phyloP scores from a whole-genome alignment of 2,797 vertebrate genomes.

The Smutsia gigantea region DNA sequence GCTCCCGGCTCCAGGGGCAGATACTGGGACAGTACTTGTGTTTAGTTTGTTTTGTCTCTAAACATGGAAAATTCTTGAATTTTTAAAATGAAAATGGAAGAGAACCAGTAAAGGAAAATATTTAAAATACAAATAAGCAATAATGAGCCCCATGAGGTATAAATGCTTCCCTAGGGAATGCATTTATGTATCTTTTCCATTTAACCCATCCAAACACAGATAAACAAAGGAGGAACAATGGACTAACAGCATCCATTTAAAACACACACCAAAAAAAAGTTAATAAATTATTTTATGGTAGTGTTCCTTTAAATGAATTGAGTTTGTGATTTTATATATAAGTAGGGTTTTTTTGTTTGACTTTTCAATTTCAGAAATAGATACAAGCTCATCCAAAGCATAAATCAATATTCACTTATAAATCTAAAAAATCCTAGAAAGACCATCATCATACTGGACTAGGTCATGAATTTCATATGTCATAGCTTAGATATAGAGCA shows the following conservation, averaged over 20 bases:
- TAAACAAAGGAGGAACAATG: neutral
- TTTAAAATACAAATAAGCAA: neutral
- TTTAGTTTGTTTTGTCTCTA: neutral
- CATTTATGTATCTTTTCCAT: neutral
- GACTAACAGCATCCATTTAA: neutral
- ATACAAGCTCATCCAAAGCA: neutral
- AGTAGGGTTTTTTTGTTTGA: neutral
- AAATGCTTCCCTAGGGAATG: neutral
- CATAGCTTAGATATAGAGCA: neutral
- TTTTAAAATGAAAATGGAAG: neutral
- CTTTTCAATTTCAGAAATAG: neutral
- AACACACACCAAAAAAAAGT: neutral
- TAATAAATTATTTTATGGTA: neutral
- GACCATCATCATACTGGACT: neutral
- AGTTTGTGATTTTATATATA: neutral
- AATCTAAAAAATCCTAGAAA: neutral
- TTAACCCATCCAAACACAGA: neutral
- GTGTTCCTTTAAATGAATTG: neutral
- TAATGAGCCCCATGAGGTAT: neutral
- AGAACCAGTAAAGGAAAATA: neutral
- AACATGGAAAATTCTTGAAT: neutral
- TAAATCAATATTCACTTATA: neutral
- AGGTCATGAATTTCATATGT: neutral
- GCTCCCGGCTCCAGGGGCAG: too few species aligned
- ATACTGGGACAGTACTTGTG: neutral